Conservation (phyloP, 1,140 invertebrate genomes). For the Hydropsyche tenuis region DNA sequence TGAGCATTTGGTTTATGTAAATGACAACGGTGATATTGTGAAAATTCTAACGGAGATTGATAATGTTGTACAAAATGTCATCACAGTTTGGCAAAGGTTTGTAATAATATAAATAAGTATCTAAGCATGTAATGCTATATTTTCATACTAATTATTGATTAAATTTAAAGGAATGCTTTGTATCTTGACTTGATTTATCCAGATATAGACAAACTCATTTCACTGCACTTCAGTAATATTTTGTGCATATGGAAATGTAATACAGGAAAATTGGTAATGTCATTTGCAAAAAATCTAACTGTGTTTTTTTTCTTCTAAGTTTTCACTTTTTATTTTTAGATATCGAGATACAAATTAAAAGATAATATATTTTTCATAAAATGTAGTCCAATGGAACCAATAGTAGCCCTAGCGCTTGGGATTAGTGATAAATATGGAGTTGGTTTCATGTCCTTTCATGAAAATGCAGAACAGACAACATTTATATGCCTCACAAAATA, state of each 20-base stretch:
- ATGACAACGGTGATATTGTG: conserved; percentile 54
- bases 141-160: not conserved
- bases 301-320: too few relatives aligned
- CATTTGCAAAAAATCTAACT: not conserved
- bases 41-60: conserved; percentile 40
- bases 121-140: not conserved
- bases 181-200: conserved; percentile 41
- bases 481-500: conserved; percentile 57
- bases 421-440: conserved; percentile 54
- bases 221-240: conserved; percentile 35
- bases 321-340: conserved; percentile 25
- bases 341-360: conserved; percentile 26
- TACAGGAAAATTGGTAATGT: conserved; percentile 41
- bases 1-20: conserved; percentile 55
- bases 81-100: conserved; percentile 40
- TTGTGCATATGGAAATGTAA: conserved; percentile 42
- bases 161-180: conserved; percentile 36
- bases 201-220: conserved; percentile 37
- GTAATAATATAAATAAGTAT: not conserved
- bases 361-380: conserved; percentile 37
- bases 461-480: conserved; percentile 47
- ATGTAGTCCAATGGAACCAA: conserved; percentile 56
- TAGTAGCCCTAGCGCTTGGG: conserved; percentile 54
- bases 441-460: conserved; percentile 48
- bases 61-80: conserved; percentile 4